Base-by-base conservation (phyloP, 2,888 invertebrate genomes). In the Volucella inflata region DNA sequence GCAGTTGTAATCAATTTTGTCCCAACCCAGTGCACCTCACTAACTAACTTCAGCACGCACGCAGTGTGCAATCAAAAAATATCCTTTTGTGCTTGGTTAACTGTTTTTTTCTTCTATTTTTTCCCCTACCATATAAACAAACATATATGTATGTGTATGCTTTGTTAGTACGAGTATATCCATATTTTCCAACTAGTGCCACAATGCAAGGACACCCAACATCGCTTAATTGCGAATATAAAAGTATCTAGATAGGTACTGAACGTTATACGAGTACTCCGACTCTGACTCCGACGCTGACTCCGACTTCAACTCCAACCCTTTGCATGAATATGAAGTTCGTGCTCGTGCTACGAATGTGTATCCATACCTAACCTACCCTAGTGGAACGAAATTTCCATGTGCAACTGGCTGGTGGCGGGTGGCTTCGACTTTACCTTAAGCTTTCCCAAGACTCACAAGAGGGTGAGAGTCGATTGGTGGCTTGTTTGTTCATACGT, bases 171-270 rank as follows among this genome's bases (percentile, higher is more conserved):
- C 40, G 78, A 78, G 55, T 80, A 70, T 71, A 30, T 70, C 79
- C 83, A 80, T 75, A 84, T 80, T 71, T 30, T 65, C 14, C 74
- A 70, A 44, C 59, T 67, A 72, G 51, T 48, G 48, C 53, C 68
- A 80, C 84, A 70, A 71, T 70, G 75, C 84, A 80, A 84, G 84
- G 84, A 80, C 84, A 76, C 51, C 80, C 80, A 80, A 75, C 80
- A 84, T 75, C 65, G 80, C 84, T 75, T 80, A 84, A 84, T 84
- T 84, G 84, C 75, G 55, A 84, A 80, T 75, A 75, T 84, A 71
- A 84, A 76, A 80, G 75, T 71, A 79, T 80, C 74, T 79, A 76
- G 75, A 65, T 75, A 76, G 75, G 59, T 75, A 44, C 46, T 9
- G 59, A 10, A 50, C 36, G 21, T 30, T 40, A 30, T 10, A 30